These are phyloP conservation scores for Decapterus maruadsi DNA, from an alignment of 2,797 vertebrate genomes.

Conservation along the genomic window DNA sequence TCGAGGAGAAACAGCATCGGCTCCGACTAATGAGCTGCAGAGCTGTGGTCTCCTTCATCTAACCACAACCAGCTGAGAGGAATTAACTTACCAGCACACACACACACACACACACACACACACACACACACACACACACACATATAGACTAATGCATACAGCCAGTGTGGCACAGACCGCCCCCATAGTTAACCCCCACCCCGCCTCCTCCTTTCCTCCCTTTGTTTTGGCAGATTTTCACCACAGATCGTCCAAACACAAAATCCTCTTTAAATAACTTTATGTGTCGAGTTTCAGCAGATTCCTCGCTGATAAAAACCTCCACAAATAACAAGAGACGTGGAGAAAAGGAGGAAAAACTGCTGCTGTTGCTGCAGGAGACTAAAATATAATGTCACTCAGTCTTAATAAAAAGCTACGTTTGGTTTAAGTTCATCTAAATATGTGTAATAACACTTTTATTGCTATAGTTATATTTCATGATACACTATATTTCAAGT, in stretches of 20 bases:
- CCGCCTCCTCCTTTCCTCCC: conserved; percentile 21
- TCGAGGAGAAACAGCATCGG: conserved; percentile 4
- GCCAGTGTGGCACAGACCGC: conserved; percentile 14
- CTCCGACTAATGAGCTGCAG: conserved; percentile 31
- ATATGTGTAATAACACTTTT: too few relatives aligned
- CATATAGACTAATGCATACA: not conserved
- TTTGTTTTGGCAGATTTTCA: conserved; percentile 48
- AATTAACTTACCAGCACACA: conserved; percentile 26
- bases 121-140: conserved; percentile 13
- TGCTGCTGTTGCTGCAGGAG: too few relatives aligned
- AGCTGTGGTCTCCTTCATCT: conserved; percentile 65
- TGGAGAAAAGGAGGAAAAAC: too few relatives aligned
- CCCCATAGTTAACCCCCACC: conserved; percentile 22
- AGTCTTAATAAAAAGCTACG: too few relatives aligned
- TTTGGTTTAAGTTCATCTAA: too few relatives aligned
- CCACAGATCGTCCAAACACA: conserved; percentile 13
- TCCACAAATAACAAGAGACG: too few relatives aligned
- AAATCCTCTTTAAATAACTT: conserved; percentile 15
- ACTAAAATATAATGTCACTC: too few relatives aligned
- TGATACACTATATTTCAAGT: too few relatives aligned
- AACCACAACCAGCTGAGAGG: conserved; percentile 64
- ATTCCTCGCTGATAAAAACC: not conserved
- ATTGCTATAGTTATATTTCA: too few relatives aligned
- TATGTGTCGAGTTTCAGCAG: not conserved
- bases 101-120: conserved; percentile 16